Evolutionary conservation across 2,113 vertebrate species (phyloP).

Genomic region (Centropus unirufus): DNA sequence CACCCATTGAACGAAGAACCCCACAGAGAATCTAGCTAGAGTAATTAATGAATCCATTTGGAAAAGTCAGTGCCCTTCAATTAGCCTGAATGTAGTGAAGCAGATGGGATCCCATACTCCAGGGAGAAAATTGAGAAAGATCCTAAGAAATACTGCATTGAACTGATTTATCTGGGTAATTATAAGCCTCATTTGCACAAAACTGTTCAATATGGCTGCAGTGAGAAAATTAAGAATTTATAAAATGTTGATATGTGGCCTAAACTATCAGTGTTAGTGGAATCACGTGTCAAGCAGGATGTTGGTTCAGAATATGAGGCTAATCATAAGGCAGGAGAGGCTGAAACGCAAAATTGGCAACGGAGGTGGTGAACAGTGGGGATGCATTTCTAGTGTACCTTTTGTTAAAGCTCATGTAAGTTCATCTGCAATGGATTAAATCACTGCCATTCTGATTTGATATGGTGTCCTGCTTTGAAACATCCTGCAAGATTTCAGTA

Average conservation of each 20-base stretch:
- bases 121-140: slow-evolving; percentile 73
- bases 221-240: slow-evolving; percentile 71
- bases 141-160: slow-evolving; percentile 76
- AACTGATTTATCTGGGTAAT: slow-evolving; percentile 78
- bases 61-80: slow-evolving; percentile 80
- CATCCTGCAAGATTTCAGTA: background rate
- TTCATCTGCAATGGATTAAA: background rate
- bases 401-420: background rate
- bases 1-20: slow-evolving; percentile 69
- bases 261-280: slow-evolving; percentile 36
- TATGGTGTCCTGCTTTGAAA: background rate
- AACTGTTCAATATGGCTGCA: slow-evolving; percentile 66
- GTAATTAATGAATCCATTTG: slow-evolving; percentile 85
- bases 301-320: slow-evolving; percentile 33
- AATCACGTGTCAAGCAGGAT: slow-evolving; percentile 41
- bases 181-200: slow-evolving; percentile 73
- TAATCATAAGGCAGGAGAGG: slow-evolving; percentile 6
- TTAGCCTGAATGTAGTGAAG: slow-evolving; percentile 76
- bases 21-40: slow-evolving; percentile 60
- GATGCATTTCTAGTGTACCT: background rate
- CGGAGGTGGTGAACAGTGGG: background rate
- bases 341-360: slow-evolving; percentile 17
- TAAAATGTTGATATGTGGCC: slow-evolving; percentile 68
- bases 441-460: background rate
- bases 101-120: slow-evolving; percentile 81